Conservation (phyloP, 2,797 vertebrate species). For the Morelia viridis region DNA sequence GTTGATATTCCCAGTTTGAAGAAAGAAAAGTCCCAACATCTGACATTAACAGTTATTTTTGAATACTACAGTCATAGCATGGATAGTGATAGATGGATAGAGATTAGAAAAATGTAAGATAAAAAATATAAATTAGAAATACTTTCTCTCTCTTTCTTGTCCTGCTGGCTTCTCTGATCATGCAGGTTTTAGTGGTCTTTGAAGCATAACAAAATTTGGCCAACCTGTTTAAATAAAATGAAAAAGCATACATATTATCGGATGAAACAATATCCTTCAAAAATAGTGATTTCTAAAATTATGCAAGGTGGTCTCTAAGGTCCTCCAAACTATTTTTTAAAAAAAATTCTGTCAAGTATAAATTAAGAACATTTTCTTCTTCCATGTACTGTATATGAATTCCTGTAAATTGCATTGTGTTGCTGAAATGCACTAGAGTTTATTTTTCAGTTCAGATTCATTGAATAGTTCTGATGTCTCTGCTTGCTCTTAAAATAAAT, state of each 20-base stretch:
- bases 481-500: conserved; percentile 6
- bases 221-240: neutral
- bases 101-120: neutral
- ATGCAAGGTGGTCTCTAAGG: neutral
- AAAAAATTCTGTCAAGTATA: neutral
- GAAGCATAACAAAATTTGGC: neutral
- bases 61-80: neutral
- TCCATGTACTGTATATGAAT: neutral
- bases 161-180: no score
- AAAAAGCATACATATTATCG: neutral
- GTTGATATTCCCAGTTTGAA: neutral
- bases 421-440: neutral
- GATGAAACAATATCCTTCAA: neutral
- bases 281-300: neutral
- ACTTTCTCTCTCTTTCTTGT: neutral
- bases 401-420: neutral
- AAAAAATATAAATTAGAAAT: neutral
- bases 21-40: neutral
- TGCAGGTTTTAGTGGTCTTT: neutral
- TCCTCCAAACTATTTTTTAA: neutral
- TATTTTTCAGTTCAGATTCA: conserved; percentile 12
- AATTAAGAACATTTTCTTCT: neutral
- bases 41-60: neutral
- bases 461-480: neutral
- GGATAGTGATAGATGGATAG: neutral